phyloP scores from a whole-genome alignment of 2,888 invertebrate genomes.

The Amphipoea oculea region DNA sequence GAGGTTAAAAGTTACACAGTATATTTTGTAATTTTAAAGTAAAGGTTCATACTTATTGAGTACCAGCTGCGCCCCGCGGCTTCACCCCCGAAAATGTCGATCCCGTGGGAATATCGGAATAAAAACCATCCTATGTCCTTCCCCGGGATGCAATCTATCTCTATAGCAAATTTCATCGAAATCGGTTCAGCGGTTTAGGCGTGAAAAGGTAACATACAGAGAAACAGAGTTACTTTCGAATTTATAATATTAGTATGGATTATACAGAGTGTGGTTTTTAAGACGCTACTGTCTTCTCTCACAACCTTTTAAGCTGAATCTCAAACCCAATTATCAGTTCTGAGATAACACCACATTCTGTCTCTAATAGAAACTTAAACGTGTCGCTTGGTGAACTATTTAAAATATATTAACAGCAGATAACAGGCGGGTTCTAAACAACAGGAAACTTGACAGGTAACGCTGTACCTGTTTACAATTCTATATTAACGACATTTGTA shows the following conservation, averaged over 20 bases:
- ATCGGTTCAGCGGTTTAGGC: too few relatives aligned
- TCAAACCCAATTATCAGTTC: neutral
- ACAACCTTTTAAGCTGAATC: neutral
- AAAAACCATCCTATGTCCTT: too few relatives aligned
- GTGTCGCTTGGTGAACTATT: slow-evolving; percentile 41
- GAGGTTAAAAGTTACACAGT: neutral
- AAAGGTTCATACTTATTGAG: neutral
- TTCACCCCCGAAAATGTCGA: too few relatives aligned
- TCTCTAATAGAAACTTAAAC: slow-evolving; percentile 1
- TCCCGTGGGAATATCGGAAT: too few relatives aligned
- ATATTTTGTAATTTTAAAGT: neutral
- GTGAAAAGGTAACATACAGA: too few relatives aligned
- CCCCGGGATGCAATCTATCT: too few relatives aligned
- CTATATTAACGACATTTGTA: slow-evolving; percentile 47
- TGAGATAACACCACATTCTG: slow-evolving; percentile 26
- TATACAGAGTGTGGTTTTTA: neutral
- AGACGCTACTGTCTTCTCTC: neutral
- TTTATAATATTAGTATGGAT: neutral
- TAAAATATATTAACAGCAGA: slow-evolving; percentile 42
- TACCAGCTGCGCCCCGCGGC: neutral
- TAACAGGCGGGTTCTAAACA: slow-evolving; percentile 48
- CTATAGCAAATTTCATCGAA: too few relatives aligned
- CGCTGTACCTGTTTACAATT: slow-evolving; percentile 50
- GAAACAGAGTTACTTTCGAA: too few relatives aligned
- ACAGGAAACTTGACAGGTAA: slow-evolving; percentile 64